These are phyloP conservation scores for Ranitomeya variabilis DNA, from an alignment of 2,113 vertebrate genomes.

Conservation along the genomic window DNA sequence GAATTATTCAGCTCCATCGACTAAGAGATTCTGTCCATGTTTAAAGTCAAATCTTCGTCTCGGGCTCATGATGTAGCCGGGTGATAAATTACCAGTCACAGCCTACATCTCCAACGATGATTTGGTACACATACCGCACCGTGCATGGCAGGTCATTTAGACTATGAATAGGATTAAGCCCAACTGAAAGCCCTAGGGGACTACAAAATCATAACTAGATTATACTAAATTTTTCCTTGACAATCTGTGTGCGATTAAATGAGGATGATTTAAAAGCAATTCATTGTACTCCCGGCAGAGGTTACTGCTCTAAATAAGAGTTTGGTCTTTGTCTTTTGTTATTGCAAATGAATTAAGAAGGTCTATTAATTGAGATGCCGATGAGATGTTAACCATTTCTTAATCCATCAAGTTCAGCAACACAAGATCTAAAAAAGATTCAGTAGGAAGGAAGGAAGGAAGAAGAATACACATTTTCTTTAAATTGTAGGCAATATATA, in stretches of 20 bases:
- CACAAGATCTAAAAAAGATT: not conserved
- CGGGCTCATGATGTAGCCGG: constrained; percentile 48
- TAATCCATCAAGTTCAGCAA: not conserved
- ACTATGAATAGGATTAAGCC: constrained; percentile 59
- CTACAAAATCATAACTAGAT: constrained; percentile 55
- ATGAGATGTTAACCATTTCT: constrained; percentile 33
- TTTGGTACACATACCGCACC: constrained; percentile 55
- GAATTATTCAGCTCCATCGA: constrained; percentile 55
- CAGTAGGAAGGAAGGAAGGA: not conserved
- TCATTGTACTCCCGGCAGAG: constrained; percentile 33
- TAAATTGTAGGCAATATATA: no score
- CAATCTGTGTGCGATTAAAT: constrained; percentile 56
- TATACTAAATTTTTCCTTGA: constrained; percentile 50
- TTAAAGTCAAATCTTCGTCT: constrained; percentile 55
- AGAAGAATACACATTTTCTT: not conserved
- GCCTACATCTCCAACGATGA: constrained; percentile 54
- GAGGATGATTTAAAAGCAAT: constrained; percentile 56
- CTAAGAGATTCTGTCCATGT: constrained; percentile 52
- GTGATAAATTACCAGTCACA: constrained; percentile 56
- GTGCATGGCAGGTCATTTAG: constrained; percentile 57
- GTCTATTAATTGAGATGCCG: constrained; percentile 34
- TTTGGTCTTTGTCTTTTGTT: constrained; percentile 49
- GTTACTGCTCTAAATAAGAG: constrained; percentile 47
- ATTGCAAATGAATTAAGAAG: constrained; percentile 40
- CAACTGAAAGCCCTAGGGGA: constrained; percentile 51